Evolutionary conservation across 1,140 invertebrate genomes (phyloP), one percentile per base, ranked within the genome.

Genomic region (Eurosta solidaginis): DNA sequence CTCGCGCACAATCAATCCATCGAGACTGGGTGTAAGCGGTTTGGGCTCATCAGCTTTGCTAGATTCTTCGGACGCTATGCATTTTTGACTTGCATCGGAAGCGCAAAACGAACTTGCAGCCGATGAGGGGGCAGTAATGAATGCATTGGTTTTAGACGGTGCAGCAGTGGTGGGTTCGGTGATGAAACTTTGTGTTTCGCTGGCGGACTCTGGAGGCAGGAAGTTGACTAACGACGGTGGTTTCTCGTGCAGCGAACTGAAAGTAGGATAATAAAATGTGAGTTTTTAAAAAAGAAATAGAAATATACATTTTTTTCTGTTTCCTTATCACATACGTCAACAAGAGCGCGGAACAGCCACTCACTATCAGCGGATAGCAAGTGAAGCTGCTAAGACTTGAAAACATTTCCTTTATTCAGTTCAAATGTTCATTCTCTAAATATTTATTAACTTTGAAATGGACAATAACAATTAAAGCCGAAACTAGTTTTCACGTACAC

Each of bases 351-450:
- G 85, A 86, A 78, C 85, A 86, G 68, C 85, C 85, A 78, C 85
- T 86, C 80, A 86, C 83, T 82, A 86, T 81, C 84, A 86, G 80
- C 25, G 85, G 85, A 74, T 85, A 86, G 81, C 85, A 86, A 79
- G 85, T 86, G 74, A 86, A 86, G 77, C 85, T 83, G 82, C 85
- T 85, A 54, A 86, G 81, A 77, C 84, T 80, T 78, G 84, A 86
- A 78, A 83, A 85, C 85, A 86, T 86, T 27, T 82, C 83, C 84
- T 86, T 27, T 82, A 79, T 12, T 20, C 22, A 74, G 10, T 12
- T 44, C n/a, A 6, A 40, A 68, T 40, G 17, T 44, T 17, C 12
- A 5, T 74, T 9, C 42, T 22, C 68, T 74, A 74, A 45, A 5
- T 17, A 27, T 68, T 33, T 33, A 20, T 7, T n/a, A 25, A 45